phyloP scores from a whole-genome alignment of 2,797 vertebrate species.

The Botia kubotai region DNA sequence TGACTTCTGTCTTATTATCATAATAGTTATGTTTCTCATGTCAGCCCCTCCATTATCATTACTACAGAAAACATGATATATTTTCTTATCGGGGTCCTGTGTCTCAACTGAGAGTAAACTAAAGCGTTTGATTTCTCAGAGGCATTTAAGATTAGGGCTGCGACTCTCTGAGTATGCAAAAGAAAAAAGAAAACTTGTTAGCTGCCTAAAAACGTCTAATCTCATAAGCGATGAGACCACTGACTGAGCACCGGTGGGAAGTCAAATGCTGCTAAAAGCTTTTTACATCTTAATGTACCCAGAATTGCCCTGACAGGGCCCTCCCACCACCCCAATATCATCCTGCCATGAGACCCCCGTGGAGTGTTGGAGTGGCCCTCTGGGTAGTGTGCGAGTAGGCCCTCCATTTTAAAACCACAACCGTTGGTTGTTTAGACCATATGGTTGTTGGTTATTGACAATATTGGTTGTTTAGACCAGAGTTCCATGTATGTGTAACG shows the following conservation, averaged over 20 bases:
- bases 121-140: slow-evolving; percentile 47
- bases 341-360: slow-evolving; percentile 64
- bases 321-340: slow-evolving; percentile 57
- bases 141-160: slow-evolving; percentile 55
- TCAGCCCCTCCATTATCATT: slow-evolving; percentile 16
- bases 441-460: too few species aligned
- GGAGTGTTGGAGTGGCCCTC: slow-evolving; percentile 53
- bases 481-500: neutral
- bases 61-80: neutral
- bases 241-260: slow-evolving; percentile 59
- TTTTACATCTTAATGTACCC: slow-evolving; percentile 66
- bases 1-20: slow-evolving; percentile 38
- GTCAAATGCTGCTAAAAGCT: slow-evolving; percentile 74
- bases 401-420: too few species aligned
- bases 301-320: slow-evolving; percentile 68
- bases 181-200: slow-evolving; percentile 61
- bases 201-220: slow-evolving; percentile 73
- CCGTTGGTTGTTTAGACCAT: too few species aligned
- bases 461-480: neutral
- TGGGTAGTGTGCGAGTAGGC: slow-evolving; percentile 53
- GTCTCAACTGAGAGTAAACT: slow-evolving; percentile 29
- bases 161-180: slow-evolving; percentile 58
- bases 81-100: slow-evolving; percentile 9
- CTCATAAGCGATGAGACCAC: slow-evolving; percentile 70
- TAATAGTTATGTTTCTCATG: slow-evolving; percentile 24